These are phyloP conservation scores for Apistogramma diplotaenia DNA, from an alignment of 2,113 vertebrate genomes.

Conservation along the genomic window DNA sequence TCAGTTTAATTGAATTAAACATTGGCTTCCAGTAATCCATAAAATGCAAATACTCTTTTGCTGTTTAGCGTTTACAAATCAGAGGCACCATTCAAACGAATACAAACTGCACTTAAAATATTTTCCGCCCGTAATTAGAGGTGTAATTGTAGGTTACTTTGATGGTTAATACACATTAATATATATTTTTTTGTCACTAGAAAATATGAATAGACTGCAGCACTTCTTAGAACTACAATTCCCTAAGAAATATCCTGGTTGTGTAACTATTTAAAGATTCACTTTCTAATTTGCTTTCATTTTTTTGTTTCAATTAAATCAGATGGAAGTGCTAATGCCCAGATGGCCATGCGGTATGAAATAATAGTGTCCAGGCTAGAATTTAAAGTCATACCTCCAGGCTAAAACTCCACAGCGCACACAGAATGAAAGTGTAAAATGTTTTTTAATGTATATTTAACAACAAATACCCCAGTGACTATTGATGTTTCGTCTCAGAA, in stretches of 20 bases:
- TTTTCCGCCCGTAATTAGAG: neutral
- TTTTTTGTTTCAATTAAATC: conserved; percentile 72
- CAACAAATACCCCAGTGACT: conserved; percentile 92
- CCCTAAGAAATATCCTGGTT: conserved; percentile 36
- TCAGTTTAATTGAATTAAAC: neutral
- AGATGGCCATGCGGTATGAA: conserved; percentile 71
- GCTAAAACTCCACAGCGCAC: conserved; percentile 87
- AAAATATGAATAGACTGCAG: conserved; percentile 18
- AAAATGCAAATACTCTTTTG: neutral
- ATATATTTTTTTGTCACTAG: conserved; percentile 16
- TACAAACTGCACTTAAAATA: neutral
- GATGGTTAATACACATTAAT: neutral
- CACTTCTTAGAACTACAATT: conserved; percentile 37
- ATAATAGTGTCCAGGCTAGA: conserved; percentile 83
- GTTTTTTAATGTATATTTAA: conserved; percentile 99
- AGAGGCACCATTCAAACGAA: neutral
- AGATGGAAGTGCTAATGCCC: conserved; percentile 73
- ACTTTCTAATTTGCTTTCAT: conserved; percentile 69
- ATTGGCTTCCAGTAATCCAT: neutral
- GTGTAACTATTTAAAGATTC: conserved; percentile 67
- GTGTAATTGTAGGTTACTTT: neutral
- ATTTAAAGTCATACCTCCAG: conserved; percentile 94
- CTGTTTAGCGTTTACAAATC: neutral
- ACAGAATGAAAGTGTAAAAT: conserved; percentile 97
- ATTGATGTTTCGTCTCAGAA: conserved; percentile 92